Base-by-base conservation (phyloP, 37 sponge, comb jelly and placozoan species). In the Oopsacas minuta region DNA sequence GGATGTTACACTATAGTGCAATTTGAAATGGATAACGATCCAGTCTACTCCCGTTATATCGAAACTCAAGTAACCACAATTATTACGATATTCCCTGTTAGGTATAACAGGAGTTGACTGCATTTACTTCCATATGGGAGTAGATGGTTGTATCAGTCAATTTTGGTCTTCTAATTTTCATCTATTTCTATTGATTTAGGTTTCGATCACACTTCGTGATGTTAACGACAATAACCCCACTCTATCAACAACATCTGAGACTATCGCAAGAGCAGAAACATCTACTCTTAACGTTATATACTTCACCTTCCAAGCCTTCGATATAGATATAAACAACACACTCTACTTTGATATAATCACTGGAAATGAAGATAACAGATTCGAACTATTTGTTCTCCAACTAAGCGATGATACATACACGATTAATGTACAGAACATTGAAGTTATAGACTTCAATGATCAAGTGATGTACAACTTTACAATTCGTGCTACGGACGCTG, bases 191-290 rank as follows among this genome's bases (percentile, higher is more conserved):
- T n/a, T n/a, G n/a, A n/a, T 17, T 61, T 61, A 61, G 75, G 75
- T 61, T 61, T 25, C 28, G 3, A 34, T 61, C 22, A 61, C 75
- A 61, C 20, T 61, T 82, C 30, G 87, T 0, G 91, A 93, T 37
- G 90, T 20, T 20, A 61, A 61, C 28, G 93, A 93, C 25, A 88
- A 89, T 37, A 52, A 83, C 5, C 88, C 90, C 7, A 0, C 0
- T 0, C 5, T 86, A 46, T 23, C 39, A 0, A 35, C 83, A 38
- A 36, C 83, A 0, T 38, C 81, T 25, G 22, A 32, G 1, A 61
- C 75, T 12, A 12, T 61, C 7, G 32, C 7, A 34, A 61, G 75
- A 61, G 28, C 75, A 3, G 75, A 61, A n/a, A 25, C 75, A 25
- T 20, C 75, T 20, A 61, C 75, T 20, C 7, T 61, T 61, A 5